Base-by-base conservation (phyloP, 37 sponge, comb jelly and placozoan species). In the Eunapius fragilis region DNA sequence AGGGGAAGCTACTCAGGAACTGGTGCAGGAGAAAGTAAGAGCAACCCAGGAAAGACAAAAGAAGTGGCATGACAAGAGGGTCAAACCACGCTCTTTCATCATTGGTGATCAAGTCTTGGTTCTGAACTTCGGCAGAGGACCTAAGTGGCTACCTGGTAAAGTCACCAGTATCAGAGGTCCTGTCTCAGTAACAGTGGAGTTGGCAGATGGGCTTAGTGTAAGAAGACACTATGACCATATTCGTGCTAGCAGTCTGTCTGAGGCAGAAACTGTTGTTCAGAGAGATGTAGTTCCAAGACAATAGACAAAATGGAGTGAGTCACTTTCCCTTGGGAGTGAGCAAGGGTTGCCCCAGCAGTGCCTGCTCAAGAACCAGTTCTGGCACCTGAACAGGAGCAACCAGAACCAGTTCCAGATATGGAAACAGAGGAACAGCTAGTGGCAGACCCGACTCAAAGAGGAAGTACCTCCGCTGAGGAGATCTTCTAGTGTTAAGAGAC, bases 211-310 rank as follows among this genome's bases (percentile, higher is more conserved):
- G 22, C 47, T 76, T 25, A 38, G 24, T 25, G 47, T 72, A 25
- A 28, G 58, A 25, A 41, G 84, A 45, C 84, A 84, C 38, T 26
- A 25, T 38, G 84, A 84, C 27, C 84, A 84, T 23, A 58, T 80
- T 32, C 80, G 28, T 58, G 58, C 17, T 58, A 58, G 58, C 58
- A 58, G 58, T 11, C 14, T 58, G 58, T 58, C 58, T 19, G 58
- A 58, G 14, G 58, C 58, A 2, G 58, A 58, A 58, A 58, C 17
- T 58, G 58, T 58, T 58, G 17, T 58, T 58, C 58, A 58, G 58
- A 58, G 58, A 58, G 58, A 58, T 58, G 58, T 58, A 58, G 58
- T 11, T 58, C 58, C 58, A 58, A 58, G 58, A 58, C 58, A 58
- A 58, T 19, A 58, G 58, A 2, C 58, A 58, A 58, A 10, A 58